Conservation (phyloP, 1,140 invertebrate genomes). For the Periplaneta americana region DNA sequence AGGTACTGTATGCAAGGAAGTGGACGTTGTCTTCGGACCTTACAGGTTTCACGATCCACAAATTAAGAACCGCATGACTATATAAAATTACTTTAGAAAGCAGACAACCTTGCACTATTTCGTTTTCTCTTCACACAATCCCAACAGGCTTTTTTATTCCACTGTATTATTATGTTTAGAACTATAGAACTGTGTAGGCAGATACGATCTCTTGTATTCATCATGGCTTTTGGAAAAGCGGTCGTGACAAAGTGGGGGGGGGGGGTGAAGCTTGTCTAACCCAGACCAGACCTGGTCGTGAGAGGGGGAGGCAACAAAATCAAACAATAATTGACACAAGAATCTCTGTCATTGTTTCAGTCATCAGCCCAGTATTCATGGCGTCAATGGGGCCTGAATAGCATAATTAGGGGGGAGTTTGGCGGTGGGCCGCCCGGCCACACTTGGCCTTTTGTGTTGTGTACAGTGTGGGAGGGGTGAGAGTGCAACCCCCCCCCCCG, state of each 20-base stretch:
- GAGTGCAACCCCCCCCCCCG: background rate
- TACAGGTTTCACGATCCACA: background rate
- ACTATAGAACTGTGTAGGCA: background rate
- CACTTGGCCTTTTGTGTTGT: constrained; percentile 3
- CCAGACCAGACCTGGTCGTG: background rate
- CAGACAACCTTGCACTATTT: background rate
- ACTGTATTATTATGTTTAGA: background rate
- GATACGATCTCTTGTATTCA: background rate
- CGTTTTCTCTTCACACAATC: background rate
- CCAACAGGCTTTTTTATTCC: background rate
- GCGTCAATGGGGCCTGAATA: background rate
- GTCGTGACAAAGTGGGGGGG: background rate
- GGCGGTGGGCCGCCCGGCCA: background rate
- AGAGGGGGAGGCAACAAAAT: background rate
- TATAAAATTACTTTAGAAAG: background rate
- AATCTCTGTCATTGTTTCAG: constrained; percentile 5
- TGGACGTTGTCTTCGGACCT: too few species aligned
- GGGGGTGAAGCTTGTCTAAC: background rate
- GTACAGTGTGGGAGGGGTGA: background rate
- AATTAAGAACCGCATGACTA: background rate
- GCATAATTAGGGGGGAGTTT: constrained; percentile 11
- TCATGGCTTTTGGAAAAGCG: background rate
- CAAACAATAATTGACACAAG: constrained; percentile 6
- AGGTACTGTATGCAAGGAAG: too few species aligned
- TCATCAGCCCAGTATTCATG: constrained; percentile 6